phyloP scores from a whole-genome alignment of 2,888 invertebrate species.

The Perdita meconis region DNA sequence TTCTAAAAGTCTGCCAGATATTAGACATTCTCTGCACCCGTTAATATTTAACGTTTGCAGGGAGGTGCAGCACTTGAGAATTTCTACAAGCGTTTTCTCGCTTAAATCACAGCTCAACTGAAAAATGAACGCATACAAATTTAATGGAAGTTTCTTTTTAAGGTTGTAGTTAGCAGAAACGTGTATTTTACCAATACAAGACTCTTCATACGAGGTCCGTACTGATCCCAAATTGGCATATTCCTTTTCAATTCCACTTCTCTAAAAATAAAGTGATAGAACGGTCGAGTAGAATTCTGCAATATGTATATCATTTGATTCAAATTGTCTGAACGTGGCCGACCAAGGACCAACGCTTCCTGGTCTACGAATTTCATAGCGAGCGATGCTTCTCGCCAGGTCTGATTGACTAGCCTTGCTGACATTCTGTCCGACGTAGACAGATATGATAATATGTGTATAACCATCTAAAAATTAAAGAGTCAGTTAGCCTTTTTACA shows the following conservation, averaged over 20 bases:
- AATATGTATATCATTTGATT: conserved; percentile 83
- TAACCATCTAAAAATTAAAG: conserved; percentile 87
- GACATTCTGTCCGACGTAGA: conserved; percentile 88
- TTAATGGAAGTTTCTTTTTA: too few species aligned
- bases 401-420: conserved; percentile 87
- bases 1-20: conserved; percentile 89
- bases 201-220: conserved; percentile 86
- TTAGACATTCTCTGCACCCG: conserved; percentile 89
- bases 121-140: too few species aligned
- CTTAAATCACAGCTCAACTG: conserved; percentile 86
- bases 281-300: conserved; percentile 84
- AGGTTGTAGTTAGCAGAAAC: background rate
- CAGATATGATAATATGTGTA: conserved; percentile 88
- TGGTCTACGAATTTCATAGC: conserved; percentile 86
- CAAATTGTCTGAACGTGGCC: conserved; percentile 84
- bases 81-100: conserved; percentile 87
- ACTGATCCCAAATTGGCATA: conserved; percentile 86
- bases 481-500: too few species aligned
- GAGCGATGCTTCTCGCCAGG: conserved; percentile 89
- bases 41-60: conserved; percentile 87
- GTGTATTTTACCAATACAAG: conserved; percentile 84
- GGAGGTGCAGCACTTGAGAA: conserved; percentile 86
- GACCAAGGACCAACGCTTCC: conserved; percentile 85
- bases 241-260: conserved; percentile 86
- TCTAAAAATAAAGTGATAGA: conserved; percentile 85